These are phyloP conservation scores for Trachymyrmex cornetzi DNA, from an alignment of 1,140 invertebrate species.

Conservation along the genomic window DNA sequence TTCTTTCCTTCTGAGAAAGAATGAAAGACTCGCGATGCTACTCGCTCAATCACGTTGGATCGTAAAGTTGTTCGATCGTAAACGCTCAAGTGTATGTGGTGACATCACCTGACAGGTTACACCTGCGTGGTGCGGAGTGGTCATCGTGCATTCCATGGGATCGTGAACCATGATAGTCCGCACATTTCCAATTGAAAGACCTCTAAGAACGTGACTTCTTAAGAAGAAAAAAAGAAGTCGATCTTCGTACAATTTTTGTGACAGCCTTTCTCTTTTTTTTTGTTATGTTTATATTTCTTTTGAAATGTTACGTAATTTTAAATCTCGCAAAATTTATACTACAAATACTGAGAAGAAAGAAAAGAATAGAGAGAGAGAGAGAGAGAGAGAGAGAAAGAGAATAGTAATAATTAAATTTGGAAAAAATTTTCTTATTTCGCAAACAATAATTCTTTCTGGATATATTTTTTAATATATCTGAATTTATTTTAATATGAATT, in stretches of 20 bases:
- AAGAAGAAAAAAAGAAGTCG: slow-evolving; percentile 1
- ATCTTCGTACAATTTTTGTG: neutral
- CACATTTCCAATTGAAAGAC: slow-evolving; percentile 43
- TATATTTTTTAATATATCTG: neutral
- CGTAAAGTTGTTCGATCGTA: slow-evolving; percentile 32
- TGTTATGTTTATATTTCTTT: neutral
- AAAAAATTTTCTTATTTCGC: neutral
- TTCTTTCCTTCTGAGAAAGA: neutral
- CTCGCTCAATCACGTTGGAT: slow-evolving; percentile 5
- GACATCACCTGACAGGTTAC: slow-evolving; percentile 51
- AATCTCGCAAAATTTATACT: neutral
- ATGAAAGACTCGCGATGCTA: slow-evolving; percentile 22
- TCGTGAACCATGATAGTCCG: slow-evolving; percentile 34
- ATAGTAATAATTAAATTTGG: neutral
- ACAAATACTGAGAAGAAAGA: neutral
- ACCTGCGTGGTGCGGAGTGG: slow-evolving; percentile 7
- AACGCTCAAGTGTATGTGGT: slow-evolving; percentile 23
- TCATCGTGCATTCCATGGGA: slow-evolving; percentile 44
- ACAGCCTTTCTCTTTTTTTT: neutral
- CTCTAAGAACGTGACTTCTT: neutral
- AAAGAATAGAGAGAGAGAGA: neutral
- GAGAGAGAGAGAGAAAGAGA: neutral
- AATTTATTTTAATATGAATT: slow-evolving; percentile 22
- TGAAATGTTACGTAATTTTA: neutral
- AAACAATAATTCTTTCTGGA: neutral